These are phyloP conservation scores for Neodontobutis hainanensis DNA, from an alignment of 2,113 vertebrate genomes.

Conservation along the genomic window DNA sequence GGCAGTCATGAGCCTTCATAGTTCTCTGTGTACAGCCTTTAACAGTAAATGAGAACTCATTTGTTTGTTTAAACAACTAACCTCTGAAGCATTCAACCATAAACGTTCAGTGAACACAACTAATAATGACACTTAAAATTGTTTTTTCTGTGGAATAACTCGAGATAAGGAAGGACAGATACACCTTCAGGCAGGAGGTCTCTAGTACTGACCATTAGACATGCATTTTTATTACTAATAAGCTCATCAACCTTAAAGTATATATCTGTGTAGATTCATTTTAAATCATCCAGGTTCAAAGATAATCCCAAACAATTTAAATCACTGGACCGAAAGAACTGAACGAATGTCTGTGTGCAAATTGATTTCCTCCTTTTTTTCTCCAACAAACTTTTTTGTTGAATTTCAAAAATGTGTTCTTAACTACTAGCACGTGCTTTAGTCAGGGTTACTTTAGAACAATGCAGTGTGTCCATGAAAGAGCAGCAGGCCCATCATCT, in stretches of 20 bases:
- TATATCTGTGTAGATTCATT: no score
- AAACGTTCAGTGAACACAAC: conserved; percentile 10
- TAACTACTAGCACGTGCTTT: neutral
- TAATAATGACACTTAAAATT: conserved; percentile 29
- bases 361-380: neutral
- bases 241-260: no score
- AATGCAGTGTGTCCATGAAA: conserved; percentile 27
- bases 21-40: conserved; percentile 32
- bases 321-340: no score
- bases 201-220: conserved; percentile 28
- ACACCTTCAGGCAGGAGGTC: conserved; percentile 43
- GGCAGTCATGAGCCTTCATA: conserved; percentile 57
- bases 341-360: no score
- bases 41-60: conserved; percentile 57
- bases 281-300: no score
- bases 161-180: neutral
- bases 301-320: no score
- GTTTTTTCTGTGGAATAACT: conserved; percentile 20
- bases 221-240: no score
- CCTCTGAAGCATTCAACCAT: conserved; percentile 20
- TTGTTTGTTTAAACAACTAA: conserved; percentile 54
- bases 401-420: conserved; percentile 6
- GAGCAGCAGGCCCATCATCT: conserved; percentile 18
- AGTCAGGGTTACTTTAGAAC: conserved; percentile 10
- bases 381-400: neutral